Base-by-base conservation (phyloP, 2,797 vertebrate species). In the Cynodonichthys magdalenae region DNA sequence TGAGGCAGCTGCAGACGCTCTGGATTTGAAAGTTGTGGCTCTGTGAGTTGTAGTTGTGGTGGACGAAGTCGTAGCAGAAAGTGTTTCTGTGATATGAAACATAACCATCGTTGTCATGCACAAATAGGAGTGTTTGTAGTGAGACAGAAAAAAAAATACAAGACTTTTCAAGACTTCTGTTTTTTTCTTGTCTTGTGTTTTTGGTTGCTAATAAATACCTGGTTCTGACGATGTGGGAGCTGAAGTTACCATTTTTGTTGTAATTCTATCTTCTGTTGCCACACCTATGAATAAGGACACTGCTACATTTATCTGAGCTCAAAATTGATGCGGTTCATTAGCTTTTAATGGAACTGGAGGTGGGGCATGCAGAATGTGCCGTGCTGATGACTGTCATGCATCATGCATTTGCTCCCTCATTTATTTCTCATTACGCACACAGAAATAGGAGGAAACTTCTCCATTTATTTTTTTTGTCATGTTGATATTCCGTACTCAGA, bases 171-270 rank as follows among this genome's bases (percentile, higher is more conserved):
- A 28, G 9, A 27, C 9, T 46, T 61, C 18, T 28, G 10, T 20
- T 52, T 47, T 54, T 12, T 2, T 29, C 48, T 42, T 1, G 12
- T 17, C 1, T 45, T 15, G 8, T 18, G 52, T n/a, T 39, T 0
- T 14, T 27, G 8, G 47, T 56, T 65, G 6, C 7, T 6, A 61
- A 24, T 61, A 1, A 68, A n/a, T 86, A 86, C 84, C 87, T 86
- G 48, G 44, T 63, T 42, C 0, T 61, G 29, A 17, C 63, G 66
- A 28, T 44, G 27, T 7, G 28, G 74, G 2, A 46, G 60, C 29
- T 63, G 60, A 4, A n/a, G 56, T 28, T 24, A 12, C 1, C 5
- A 9, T 52, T 12, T 7, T 7, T 66, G 69, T 65, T 56, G 65
- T 46, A 42, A 46, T 20, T 49, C 0, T 47, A 17, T 17, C 42